These are phyloP conservation scores for Osmoderma eremita DNA, from an alignment of 2,888 invertebrate genomes.

Conservation along the genomic window DNA sequence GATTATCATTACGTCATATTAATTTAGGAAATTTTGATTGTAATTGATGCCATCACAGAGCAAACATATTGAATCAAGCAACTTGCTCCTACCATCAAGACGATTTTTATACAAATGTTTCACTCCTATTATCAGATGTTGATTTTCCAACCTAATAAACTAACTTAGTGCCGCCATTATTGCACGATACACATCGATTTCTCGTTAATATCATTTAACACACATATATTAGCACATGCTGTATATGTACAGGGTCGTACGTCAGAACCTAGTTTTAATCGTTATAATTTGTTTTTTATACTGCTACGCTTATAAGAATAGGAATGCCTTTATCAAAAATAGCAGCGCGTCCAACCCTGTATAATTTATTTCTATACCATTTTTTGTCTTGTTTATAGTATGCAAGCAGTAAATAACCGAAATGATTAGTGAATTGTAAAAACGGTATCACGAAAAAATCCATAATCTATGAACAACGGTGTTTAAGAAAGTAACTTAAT, in stretches of 20 bases:
- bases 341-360: not conserved
- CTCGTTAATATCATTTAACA: not conserved
- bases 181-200: no score
- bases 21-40: no score
- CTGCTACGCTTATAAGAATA: not conserved
- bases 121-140: no score
- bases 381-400: constrained; percentile 27
- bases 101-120: no score
- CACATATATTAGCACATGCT: not conserved
- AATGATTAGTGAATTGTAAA: not conserved
- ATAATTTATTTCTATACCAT: not conserved
- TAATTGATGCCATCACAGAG: no score
- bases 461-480: not conserved
- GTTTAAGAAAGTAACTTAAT: constrained; percentile 8
- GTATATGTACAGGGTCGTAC: constrained; percentile 1
- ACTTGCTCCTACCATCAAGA: no score
- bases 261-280: no score
- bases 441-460: constrained; percentile 6
- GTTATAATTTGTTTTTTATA: no score
- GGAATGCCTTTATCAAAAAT: not conserved
- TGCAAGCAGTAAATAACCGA: constrained; percentile 43
- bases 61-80: no score
- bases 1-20: no score
- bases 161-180: no score
- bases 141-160: no score